phyloP scores from a whole-genome alignment of 2,797 vertebrate species.

The Aphelocoma californica region DNA sequence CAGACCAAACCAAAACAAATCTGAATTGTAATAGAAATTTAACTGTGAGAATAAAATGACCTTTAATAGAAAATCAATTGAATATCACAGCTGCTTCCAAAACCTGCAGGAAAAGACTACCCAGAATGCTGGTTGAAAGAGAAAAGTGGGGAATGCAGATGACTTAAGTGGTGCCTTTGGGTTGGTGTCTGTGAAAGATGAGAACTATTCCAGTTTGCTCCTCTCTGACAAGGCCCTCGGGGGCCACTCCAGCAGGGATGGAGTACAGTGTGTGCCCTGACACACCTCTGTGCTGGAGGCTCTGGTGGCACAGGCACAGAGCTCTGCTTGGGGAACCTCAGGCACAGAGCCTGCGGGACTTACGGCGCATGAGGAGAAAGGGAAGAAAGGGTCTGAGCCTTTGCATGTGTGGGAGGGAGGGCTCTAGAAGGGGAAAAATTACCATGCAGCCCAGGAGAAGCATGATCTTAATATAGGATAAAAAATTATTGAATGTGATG shows the following conservation, averaged over 20 bases:
- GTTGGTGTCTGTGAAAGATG: not conserved
- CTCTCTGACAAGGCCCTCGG: not conserved
- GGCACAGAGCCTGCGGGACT: not conserved
- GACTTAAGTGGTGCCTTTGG: not conserved
- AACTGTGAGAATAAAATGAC: not conserved
- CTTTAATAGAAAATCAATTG: not conserved
- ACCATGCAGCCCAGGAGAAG: not conserved
- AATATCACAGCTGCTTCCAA: not conserved
- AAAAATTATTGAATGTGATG: not conserved
- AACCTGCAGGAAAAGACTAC: not conserved
- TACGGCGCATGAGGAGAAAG: accelerated
- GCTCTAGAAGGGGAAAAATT: not conserved
- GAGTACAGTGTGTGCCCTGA: not conserved
- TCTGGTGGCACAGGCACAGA: not conserved
- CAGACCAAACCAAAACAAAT: not conserved
- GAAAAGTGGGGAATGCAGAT: not conserved
- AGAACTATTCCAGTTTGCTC: not conserved
- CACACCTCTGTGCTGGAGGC: not conserved
- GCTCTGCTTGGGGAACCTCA: not conserved
- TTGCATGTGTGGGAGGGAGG: accelerated
- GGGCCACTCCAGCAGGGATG: not conserved
- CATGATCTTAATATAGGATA: not conserved
- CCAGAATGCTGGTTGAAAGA: not conserved
- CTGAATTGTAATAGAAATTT: not conserved
- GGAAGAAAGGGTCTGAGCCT: not conserved